Evolutionary conservation across 2,888 invertebrate species (phyloP).

Genomic region (Andrena marginata): DNA sequence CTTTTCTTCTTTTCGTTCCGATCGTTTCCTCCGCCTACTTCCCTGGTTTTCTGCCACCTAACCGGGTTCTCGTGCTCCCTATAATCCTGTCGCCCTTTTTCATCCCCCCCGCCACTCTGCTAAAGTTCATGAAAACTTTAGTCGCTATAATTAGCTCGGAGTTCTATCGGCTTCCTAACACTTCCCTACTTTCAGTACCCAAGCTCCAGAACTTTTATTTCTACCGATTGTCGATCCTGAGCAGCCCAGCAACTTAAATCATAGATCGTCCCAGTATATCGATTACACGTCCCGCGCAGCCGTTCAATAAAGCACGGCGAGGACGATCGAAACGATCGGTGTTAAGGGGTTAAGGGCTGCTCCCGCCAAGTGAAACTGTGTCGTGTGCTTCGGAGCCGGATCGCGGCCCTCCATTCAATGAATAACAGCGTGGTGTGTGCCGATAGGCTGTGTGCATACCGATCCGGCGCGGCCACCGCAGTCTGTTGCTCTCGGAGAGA

Average conservation of each 20-base stretch:
- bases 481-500: not conserved
- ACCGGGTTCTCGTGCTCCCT: no score
- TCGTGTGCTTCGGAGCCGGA: constrained; percentile 59
- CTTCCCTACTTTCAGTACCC: no score
- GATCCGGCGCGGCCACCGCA: constrained; percentile 3
- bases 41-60: constrained; percentile 14
- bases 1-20: not conserved
- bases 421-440: constrained; percentile 54
- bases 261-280: constrained; percentile 9
- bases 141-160: no score
- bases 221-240: no score
- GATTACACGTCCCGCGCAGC: constrained; percentile 33
- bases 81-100: no score
- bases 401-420: constrained; percentile 63
- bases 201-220: no score
- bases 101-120: not conserved
- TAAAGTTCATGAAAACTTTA: constrained; percentile 3
- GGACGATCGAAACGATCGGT: constrained; percentile 51
- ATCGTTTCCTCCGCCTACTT: constrained; percentile 11
- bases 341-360: constrained; percentile 63
- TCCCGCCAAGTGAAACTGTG: constrained; percentile 58
- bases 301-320: constrained; percentile 41
- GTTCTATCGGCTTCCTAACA: no score
- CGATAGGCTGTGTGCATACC: constrained; percentile 26
- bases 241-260: no score